phyloP scores from a whole-genome alignment of 2,888 invertebrate genomes.

The Prenolepis imparis region DNA sequence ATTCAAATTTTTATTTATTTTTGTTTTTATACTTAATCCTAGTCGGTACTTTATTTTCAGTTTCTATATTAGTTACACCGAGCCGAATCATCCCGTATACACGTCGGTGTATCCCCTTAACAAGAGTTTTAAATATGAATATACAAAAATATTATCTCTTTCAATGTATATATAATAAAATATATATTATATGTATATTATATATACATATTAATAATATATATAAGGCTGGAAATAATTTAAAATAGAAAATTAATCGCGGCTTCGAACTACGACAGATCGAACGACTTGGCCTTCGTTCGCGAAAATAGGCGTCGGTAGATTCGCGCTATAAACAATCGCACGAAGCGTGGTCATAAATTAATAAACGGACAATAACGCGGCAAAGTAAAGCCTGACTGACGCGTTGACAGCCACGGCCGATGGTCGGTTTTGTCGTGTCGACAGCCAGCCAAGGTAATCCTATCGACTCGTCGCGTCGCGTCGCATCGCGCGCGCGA shows the following conservation, averaged over 20 bases:
- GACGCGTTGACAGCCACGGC: conserved; percentile 52
- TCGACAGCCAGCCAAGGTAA: conserved; percentile 42
- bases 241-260: conserved; percentile 58
- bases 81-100: no score
- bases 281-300: conserved; percentile 55
- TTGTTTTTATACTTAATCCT: neutral
- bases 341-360: conserved; percentile 57
- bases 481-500: conserved; percentile 28
- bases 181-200: neutral
- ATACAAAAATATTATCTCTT: no score
- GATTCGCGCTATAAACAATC: conserved; percentile 62
- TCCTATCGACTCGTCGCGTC: conserved; percentile 51
- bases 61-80: neutral
- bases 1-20: neutral
- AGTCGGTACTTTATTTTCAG: neutral
- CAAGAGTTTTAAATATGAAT: neutral
- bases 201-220: neutral
- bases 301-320: conserved; percentile 38
- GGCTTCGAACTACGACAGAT: neutral
- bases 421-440: conserved; percentile 57
- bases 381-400: conserved; percentile 57
- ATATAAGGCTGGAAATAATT: conserved; percentile 59
- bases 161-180: no score
- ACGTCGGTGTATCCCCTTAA: conserved; percentile 1
- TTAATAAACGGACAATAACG: conserved; percentile 61